These are phyloP conservation scores for Gastrophryne carolinensis DNA, from an alignment of 2,797 vertebrate species.

Conservation along the genomic window DNA sequence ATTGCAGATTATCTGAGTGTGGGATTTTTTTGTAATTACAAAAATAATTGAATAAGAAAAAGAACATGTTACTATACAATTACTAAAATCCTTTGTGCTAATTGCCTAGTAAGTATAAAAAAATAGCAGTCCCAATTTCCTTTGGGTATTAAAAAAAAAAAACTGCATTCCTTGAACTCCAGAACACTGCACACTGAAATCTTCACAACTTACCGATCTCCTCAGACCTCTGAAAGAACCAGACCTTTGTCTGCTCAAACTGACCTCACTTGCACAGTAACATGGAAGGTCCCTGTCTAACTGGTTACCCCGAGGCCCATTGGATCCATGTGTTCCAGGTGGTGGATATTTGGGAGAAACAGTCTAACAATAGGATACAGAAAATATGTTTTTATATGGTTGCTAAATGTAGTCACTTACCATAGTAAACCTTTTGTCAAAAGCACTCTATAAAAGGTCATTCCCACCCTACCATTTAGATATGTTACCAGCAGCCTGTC, in stretches of 20 bases:
- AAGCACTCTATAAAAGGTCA: neutral
- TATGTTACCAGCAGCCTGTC: no score
- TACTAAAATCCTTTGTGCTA: no score
- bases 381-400: conserved; percentile 56
- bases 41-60: no score
- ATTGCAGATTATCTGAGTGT: no score
- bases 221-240: conserved; percentile 88
- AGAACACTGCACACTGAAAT: conserved; percentile 68
- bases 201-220: conserved; percentile 89
- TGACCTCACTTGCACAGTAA: conserved; percentile 93
- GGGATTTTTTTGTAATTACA: no score
- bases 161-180: neutral
- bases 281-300: conserved; percentile 88
- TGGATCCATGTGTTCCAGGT: conserved; percentile 75
- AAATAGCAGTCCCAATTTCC: no score
- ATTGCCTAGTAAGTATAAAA: no score
- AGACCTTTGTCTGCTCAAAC: conserved; percentile 88
- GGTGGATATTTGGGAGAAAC: conserved; percentile 77
- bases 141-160: no score
- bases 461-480: no score
- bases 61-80: no score
- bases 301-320: conserved; percentile 78
- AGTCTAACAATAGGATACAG: conserved; percentile 75
- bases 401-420: neutral
- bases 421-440: neutral